Conservation (phyloP, 35 echinoderm and acorn worm species). For the Patiria miniata region DNA sequence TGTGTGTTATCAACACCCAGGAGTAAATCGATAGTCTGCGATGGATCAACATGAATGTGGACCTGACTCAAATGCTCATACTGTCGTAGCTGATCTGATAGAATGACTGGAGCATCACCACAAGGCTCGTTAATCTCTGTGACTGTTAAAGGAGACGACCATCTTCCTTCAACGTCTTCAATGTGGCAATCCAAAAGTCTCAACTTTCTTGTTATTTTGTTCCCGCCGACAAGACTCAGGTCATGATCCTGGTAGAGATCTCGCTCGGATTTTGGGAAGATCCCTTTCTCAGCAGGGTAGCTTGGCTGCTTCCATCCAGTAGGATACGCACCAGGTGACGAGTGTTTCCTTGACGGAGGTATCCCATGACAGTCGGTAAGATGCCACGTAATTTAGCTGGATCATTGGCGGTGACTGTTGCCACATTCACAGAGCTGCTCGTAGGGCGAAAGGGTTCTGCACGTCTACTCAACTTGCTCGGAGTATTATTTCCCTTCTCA, state of each 20-base stretch:
- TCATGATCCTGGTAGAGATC: slow-evolving; percentile 78
- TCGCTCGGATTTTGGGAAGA: slow-evolving; percentile 57
- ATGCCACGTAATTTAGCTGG: slow-evolving; percentile 41
- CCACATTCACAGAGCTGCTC: slow-evolving; percentile 31
- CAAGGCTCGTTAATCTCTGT: slow-evolving; percentile 78
- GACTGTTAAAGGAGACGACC: slow-evolving; percentile 63
- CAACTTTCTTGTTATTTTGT: slow-evolving; percentile 60
- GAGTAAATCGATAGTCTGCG: slow-evolving; percentile 72
- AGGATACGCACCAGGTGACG: slow-evolving; percentile 65
- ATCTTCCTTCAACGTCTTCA: slow-evolving; percentile 57
- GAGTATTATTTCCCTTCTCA: slow-evolving; percentile 16
- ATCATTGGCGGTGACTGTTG: slow-evolving; percentile 15
- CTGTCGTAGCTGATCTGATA: slow-evolving; percentile 36
- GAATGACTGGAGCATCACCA: slow-evolving; percentile 51
- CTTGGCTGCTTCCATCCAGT: slow-evolving; percentile 72
- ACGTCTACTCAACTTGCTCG: slow-evolving; percentile 18
- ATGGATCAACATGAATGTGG: slow-evolving; percentile 47
- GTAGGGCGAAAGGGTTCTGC: slow-evolving; percentile 33
- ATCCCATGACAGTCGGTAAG: slow-evolving; percentile 71
- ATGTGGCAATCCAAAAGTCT: slow-evolving; percentile 76
- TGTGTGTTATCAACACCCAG: slow-evolving; percentile 74
- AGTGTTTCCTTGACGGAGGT: slow-evolving; percentile 48
- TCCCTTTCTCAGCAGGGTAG: slow-evolving; percentile 64
- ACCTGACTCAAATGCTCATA: slow-evolving; percentile 54
- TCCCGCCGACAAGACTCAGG: slow-evolving; percentile 65